Evolutionary conservation across 2,113 vertebrate genomes (phyloP).

Genomic region (Chloropsis cyanopogon): DNA sequence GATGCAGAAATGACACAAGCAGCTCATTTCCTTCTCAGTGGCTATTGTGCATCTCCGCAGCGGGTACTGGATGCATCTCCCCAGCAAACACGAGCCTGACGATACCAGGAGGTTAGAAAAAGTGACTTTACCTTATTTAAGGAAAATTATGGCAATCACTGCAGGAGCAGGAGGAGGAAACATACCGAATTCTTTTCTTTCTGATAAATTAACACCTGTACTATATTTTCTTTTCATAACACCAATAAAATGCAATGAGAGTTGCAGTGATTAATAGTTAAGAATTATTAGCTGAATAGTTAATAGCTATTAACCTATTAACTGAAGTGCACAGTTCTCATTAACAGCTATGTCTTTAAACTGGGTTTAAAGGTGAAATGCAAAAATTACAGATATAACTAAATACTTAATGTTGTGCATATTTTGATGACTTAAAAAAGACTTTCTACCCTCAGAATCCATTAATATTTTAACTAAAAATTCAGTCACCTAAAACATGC

Average conservation of each 20-base stretch:
- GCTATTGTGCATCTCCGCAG: not conserved
- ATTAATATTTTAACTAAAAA: conserved; percentile 87
- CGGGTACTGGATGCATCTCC: not conserved
- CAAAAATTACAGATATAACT: conserved; percentile 81
- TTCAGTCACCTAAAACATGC: conserved; percentile 82
- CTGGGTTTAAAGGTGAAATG: conserved; percentile 81
- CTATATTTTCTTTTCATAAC: conserved; percentile 72
- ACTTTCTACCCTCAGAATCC: conserved; percentile 77
- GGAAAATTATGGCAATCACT: conserved; percentile 30
- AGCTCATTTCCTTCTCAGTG: conserved; percentile 7
- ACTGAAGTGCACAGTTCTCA: conserved; percentile 81
- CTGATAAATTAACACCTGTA: conserved; percentile 73
- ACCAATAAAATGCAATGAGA: conserved; percentile 74
- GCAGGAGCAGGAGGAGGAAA: conserved; percentile 19
- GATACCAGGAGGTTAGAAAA: not conserved
- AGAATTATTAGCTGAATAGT: conserved; percentile 83
- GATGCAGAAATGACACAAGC: conserved; percentile 10
- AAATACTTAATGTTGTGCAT: conserved; percentile 83
- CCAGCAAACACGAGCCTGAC: not conserved
- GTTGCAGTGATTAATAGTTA: conserved; percentile 81
- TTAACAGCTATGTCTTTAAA: conserved; percentile 80
- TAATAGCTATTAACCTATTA: conserved; percentile 86
- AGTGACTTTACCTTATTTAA: conserved; percentile 54
- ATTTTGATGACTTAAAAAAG: conserved; percentile 80
- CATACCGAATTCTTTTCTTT: conserved; percentile 47